A percentile compares a stretch with the other conserved stretches of the same genome.
Conservation (phyloP, 1,140 invertebrate genomes). For the Ceratina japonica region DNA sequence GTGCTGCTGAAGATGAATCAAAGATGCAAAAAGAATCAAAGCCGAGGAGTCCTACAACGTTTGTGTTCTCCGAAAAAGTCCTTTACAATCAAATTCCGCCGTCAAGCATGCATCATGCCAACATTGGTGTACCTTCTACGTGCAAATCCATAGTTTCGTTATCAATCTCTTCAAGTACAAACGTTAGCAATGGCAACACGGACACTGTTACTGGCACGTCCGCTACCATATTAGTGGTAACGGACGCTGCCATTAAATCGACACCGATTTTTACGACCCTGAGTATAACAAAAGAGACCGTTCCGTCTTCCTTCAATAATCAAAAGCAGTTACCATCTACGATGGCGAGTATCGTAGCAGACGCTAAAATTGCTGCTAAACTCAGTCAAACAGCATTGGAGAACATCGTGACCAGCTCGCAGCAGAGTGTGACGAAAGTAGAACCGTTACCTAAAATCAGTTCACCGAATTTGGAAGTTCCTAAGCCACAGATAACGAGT, state of each 20-base stretch:
- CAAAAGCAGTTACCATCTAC: conserved; percentile 59
- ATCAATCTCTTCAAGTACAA: conserved; percentile 35
- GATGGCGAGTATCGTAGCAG: conserved; percentile 70
- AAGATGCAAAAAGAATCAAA: conserved; percentile 58
- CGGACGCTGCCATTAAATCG: conserved; percentile 40
- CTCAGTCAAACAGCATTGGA: conserved; percentile 67
- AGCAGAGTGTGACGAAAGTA: conserved; percentile 1
- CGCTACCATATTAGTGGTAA: conserved; percentile 3
- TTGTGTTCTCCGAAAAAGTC: conserved; percentile 64
- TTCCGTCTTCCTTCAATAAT: conserved; percentile 51
- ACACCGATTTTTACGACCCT: conserved; percentile 35
- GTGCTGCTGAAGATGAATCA: conserved; percentile 44
- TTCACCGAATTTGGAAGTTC: neutral
- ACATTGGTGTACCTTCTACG: conserved; percentile 59
- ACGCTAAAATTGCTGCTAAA: conserved; percentile 72
- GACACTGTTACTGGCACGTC: conserved; percentile 2
- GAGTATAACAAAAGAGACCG: conserved; percentile 53
- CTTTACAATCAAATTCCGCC: conserved; percentile 59
- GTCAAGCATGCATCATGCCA: conserved; percentile 70
- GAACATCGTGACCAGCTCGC: conserved; percentile 46
- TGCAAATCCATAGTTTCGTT: conserved; percentile 55
- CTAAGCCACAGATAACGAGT: conserved; percentile 17
- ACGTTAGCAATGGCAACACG: conserved; percentile 8
- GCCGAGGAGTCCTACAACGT: conserved; percentile 51
- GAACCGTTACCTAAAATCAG: conserved; percentile 27